Percentiles rank a stretch among this genome's conserved stretches.
Conservation (phyloP, 2,113 vertebrate species). For the Sardina pilchardus region DNA sequence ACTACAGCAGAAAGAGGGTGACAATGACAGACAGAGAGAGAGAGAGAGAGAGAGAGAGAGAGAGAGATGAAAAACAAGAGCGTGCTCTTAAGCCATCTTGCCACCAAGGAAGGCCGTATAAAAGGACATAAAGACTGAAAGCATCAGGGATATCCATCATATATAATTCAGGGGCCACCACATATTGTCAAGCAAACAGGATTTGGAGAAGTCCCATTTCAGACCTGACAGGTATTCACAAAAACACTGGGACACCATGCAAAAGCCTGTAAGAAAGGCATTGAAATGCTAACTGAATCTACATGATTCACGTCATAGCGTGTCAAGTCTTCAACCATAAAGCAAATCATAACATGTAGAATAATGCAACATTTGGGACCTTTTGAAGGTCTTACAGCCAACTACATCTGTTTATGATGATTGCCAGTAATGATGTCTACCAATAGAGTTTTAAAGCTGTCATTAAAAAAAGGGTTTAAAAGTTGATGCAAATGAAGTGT, state of each 20-base stretch:
- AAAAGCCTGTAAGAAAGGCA: constrained; percentile 1
- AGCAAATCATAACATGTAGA: background rate
- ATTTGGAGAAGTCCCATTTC: background rate
- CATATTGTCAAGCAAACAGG: background rate
- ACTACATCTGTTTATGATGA: background rate
- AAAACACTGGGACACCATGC: background rate
- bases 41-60: background rate
- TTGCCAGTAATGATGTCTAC: too few relatives aligned
- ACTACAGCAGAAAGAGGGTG: background rate
- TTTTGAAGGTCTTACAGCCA: background rate
- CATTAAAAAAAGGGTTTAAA: too few relatives aligned
- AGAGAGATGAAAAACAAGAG: background rate
- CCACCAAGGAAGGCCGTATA: background rate
- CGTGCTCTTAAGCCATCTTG: background rate
- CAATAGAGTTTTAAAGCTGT: too few relatives aligned
- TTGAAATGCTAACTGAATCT: background rate
- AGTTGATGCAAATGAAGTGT: background rate
- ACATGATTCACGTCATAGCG: background rate
- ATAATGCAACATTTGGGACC: background rate
- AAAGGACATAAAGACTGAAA: background rate
- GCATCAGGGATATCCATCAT: background rate
- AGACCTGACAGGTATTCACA: background rate
- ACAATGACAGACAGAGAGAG: background rate
- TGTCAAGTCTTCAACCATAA: constrained; percentile 1
- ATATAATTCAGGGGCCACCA: background rate